Conservation (phyloP, 2,797 vertebrate species). For the Girardinus metallicus region DNA sequence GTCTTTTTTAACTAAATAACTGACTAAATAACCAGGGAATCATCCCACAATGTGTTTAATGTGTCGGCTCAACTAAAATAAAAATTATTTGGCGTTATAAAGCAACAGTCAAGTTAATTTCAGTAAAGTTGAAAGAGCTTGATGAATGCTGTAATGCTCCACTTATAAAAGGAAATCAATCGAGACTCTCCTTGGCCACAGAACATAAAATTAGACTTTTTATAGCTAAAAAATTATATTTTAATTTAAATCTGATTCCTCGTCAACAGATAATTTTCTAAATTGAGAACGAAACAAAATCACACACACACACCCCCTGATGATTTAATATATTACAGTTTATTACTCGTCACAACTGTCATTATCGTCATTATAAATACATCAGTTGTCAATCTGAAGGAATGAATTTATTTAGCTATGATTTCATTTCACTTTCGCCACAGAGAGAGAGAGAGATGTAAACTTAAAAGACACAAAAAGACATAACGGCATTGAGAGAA, state of each 20-base stretch:
- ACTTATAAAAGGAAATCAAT: no score
- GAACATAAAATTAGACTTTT: background rate
- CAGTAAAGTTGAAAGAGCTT: background rate
- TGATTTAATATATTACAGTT: conserved; percentile 85
- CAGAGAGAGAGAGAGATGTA: conserved; percentile 74
- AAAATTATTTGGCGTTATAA: background rate
- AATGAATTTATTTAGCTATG: conserved; percentile 80
- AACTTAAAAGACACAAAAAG: conserved; percentile 75
- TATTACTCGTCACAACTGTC: conserved; percentile 85
- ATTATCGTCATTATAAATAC: conserved; percentile 82
- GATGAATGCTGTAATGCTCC: background rate
- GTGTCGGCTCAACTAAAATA: background rate
- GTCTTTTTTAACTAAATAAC: background rate
- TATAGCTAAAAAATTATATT: background rate
- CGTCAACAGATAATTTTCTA: background rate
- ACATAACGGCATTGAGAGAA: conserved; percentile 41
- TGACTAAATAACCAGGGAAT: background rate
- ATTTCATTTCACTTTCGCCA: conserved; percentile 73
- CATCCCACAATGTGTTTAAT: background rate
- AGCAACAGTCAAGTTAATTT: background rate
- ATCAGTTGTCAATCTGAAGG: conserved; percentile 80
- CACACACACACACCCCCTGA: background rate
- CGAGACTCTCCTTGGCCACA: no score
- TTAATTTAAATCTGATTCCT: background rate
- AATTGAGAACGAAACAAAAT: conserved; percentile 13